Evolutionary conservation across 2,888 invertebrate species (phyloP), one percentile per base, ranked within the genome.

Genomic region (Drosophila formosana): DNA sequence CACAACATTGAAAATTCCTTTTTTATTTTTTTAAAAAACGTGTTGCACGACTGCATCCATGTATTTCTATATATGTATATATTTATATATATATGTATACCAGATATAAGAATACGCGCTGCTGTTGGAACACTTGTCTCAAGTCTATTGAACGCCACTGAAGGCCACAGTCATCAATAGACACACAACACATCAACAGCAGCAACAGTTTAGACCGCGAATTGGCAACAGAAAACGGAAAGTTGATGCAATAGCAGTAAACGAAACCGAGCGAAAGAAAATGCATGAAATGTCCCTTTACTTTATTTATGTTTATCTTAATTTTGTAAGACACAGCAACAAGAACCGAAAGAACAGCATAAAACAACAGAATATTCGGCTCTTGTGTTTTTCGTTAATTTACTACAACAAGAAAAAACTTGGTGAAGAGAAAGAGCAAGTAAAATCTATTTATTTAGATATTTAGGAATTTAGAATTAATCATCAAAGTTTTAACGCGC

Each of bases 71-170:
- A 49, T 30, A 52, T 39, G 34, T 52, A 13, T 52, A 34, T 32
- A 51, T 13, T 18, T 39, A 18, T 39, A 23, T 13, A 26, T 45
- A 25, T 49, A 45, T 55, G 37, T 57, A 51, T 53, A 32, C 62
- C 30, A 49, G 73, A 80, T 68, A 76, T 80, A 76, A 76, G 64
- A 69, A 76, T 72, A 80, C 87, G 87, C 18, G 18, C 18, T 18
- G 84, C 83, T 83, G 67, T 64, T 86, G 80, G 77, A 77, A 78
- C 66, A 68, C 65, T 50, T 63, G 55, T 55, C 80, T 66, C 50
- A 55, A 67, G 64, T 43, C 64, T 63, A 70, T 76, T 56, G 64
- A 81, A 63, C 65, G 67, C 61, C 75, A 75, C 68, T 75, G 70
- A 50, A 79, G 75, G 75, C 75, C 75, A 75, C 65, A 75, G 50